Evolutionary conservation across 1,140 invertebrate species (phyloP).

Genomic region (Drosophila subpulchrella): DNA sequence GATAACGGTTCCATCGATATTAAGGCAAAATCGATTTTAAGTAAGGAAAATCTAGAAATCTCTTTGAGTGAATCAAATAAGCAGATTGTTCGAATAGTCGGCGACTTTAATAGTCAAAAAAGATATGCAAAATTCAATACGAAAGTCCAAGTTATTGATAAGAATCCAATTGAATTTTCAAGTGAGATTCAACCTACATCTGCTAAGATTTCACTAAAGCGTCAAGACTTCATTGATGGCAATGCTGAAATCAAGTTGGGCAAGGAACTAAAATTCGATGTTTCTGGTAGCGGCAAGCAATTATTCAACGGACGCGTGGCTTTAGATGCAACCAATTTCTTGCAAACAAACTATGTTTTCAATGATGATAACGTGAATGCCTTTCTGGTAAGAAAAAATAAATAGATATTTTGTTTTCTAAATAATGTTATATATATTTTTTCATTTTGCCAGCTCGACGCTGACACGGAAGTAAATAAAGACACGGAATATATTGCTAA

Average conservation of each 20-base stretch:
- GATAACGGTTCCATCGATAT: slow-evolving; percentile 37
- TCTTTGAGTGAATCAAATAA: slow-evolving; percentile 74
- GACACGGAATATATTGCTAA: slow-evolving; percentile 83
- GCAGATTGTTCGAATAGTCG: slow-evolving; percentile 49
- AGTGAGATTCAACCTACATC: slow-evolving; percentile 58
- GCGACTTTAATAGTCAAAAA: slow-evolving; percentile 59
- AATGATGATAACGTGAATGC: slow-evolving; percentile 88
- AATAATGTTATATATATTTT: background rate
- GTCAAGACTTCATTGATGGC: slow-evolving; percentile 86
- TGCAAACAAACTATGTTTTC: slow-evolving; percentile 88
- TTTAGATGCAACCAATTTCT: slow-evolving; percentile 88
- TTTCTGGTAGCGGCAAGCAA: slow-evolving; percentile 86
- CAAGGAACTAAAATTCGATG: slow-evolving; percentile 87
- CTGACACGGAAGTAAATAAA: slow-evolving; percentile 65
- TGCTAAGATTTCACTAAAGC: slow-evolving; percentile 69
- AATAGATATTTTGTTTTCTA: background rate
- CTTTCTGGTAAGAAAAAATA: slow-evolving; percentile 85
- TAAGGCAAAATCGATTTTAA: slow-evolving; percentile 29
- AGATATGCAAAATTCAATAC: slow-evolving; percentile 48
- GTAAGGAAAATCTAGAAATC: slow-evolving; percentile 58
- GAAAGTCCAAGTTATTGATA: slow-evolving; percentile 59
- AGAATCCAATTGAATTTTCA: slow-evolving; percentile 57
- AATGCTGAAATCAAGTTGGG: slow-evolving; percentile 87
- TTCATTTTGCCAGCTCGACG: slow-evolving; percentile 51
- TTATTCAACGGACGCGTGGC: slow-evolving; percentile 87